Conservation (phyloP, 2,888 invertebrate genomes). For the Encarsia formosa region DNA sequence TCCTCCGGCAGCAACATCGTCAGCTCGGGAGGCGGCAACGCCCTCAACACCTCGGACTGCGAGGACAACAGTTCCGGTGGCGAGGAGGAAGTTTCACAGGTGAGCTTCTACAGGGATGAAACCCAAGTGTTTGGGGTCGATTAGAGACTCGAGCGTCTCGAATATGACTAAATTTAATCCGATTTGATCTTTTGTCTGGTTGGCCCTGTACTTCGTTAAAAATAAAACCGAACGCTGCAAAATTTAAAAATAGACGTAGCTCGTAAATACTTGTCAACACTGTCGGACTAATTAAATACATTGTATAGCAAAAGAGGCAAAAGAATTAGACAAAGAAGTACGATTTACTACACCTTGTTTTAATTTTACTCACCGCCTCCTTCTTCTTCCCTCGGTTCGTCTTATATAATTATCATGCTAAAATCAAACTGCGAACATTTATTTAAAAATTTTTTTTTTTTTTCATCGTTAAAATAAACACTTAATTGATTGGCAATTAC, state of each 20-base stretch:
- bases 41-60: constrained; percentile 48
- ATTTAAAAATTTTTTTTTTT: too few species aligned
- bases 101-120: constrained; percentile 1
- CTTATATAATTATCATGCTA: too few species aligned
- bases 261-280: constrained; percentile 10
- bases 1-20: not conserved
- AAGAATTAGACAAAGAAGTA: not conserved
- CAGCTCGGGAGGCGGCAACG: constrained; percentile 21
- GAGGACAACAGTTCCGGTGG: constrained; percentile 52
- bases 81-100: constrained; percentile 48
- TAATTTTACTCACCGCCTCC: too few species aligned
- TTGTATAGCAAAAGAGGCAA: not conserved
- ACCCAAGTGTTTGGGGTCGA: not conserved
- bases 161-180: not conserved
- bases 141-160: not conserved
- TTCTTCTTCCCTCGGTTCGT: too few species aligned
- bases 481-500: too few species aligned
- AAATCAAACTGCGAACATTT: too few species aligned
- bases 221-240: not conserved
- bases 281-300: constrained; percentile 11
- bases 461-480: too few species aligned
- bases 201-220: not conserved
- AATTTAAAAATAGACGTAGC: constrained; percentile 18
- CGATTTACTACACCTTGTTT: not conserved
- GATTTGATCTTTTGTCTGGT: not conserved